A percentile compares a stretch with the other conserved stretches of the same genome.
phyloP scores from a whole-genome alignment of 2,113 vertebrate genomes.

The Cyanoliseus patagonus region DNA sequence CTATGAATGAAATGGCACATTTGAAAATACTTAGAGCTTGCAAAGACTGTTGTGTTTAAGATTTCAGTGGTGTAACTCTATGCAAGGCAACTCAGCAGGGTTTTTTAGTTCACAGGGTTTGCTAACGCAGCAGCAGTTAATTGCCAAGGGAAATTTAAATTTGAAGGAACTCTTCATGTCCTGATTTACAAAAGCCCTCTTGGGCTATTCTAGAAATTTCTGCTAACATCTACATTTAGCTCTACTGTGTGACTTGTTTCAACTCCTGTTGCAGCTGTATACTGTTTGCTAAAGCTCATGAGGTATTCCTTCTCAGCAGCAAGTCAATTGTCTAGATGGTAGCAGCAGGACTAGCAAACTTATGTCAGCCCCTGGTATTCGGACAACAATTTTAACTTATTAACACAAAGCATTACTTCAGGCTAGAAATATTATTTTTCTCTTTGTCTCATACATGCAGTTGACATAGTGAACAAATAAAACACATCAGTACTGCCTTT shows the following conservation, averaged over 20 bases:
- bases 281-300: neutral
- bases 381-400: slow-evolving; percentile 29
- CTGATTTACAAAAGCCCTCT: slow-evolving; percentile 42
- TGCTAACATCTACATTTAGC: slow-evolving; percentile 10
- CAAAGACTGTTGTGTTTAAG: neutral
- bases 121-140: slow-evolving; percentile 30
- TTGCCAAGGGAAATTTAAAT: slow-evolving; percentile 44
- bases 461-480: neutral
- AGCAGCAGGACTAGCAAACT: neutral
- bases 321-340: slow-evolving; percentile 7
- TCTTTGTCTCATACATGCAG: neutral
- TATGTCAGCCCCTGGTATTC: slow-evolving; percentile 8
- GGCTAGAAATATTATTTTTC: neutral
- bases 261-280: neutral
- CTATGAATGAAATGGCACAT: neutral
- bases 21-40: neutral
- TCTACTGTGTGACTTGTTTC: neutral
- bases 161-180: slow-evolving; percentile 41
- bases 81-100: neutral
- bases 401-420: slow-evolving; percentile 10
- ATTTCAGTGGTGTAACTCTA: neutral
- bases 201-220: slow-evolving; percentile 42
- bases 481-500: neutral
- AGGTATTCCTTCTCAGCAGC: neutral
- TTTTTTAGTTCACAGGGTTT: slow-evolving; percentile 47